A percentile compares a stretch with the other conserved stretches of the same genome.
These are phyloP conservation scores for Betta splendens DNA, from an alignment of 2,797 vertebrate species.

Conservation along the genomic window DNA sequence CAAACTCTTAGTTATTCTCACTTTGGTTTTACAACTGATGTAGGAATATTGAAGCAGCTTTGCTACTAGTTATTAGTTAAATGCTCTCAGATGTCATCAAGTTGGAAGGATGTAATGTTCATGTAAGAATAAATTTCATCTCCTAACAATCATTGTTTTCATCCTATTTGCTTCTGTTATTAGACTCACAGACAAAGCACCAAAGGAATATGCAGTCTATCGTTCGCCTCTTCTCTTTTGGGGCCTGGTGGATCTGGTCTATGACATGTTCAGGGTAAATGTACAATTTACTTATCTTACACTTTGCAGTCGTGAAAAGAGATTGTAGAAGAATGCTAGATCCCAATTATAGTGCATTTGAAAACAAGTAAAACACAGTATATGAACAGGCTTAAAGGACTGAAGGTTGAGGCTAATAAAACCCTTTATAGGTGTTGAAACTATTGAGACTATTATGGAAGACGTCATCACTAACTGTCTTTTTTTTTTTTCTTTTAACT, in stretches of 20 bases:
- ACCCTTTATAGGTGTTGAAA: too few relatives aligned
- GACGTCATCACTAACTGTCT: background rate
- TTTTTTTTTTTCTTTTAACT: background rate
- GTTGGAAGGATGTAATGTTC: background rate
- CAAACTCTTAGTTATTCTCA: background rate
- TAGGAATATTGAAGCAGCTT: background rate
- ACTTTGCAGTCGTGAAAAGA: too few relatives aligned
- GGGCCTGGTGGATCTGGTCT: conserved; percentile 98
- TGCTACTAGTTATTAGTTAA: too few relatives aligned
- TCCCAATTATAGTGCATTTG: too few relatives aligned
- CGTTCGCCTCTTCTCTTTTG: conserved; percentile 97
- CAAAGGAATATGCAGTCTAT: conserved; percentile 94
- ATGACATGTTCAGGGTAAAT: conserved; percentile 97
- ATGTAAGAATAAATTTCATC: background rate
- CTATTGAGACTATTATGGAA: background rate
- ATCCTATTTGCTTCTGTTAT: background rate
- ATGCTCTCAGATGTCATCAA: background rate
- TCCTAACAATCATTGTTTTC: background rate
- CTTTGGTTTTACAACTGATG: background rate
- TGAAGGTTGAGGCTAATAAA: too few relatives aligned
- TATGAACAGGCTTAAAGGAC: too few relatives aligned
- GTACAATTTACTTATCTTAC: too few relatives aligned
- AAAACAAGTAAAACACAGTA: too few relatives aligned
- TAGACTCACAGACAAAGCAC: conserved; percentile 92
- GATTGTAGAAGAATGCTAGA: too few relatives aligned